Evolutionary conservation across 30 jellyfish, hydroid and myxozoan species (phyloP), one percentile per base, ranked within the genome.

Genomic region (Turritopsis rubra): DNA sequence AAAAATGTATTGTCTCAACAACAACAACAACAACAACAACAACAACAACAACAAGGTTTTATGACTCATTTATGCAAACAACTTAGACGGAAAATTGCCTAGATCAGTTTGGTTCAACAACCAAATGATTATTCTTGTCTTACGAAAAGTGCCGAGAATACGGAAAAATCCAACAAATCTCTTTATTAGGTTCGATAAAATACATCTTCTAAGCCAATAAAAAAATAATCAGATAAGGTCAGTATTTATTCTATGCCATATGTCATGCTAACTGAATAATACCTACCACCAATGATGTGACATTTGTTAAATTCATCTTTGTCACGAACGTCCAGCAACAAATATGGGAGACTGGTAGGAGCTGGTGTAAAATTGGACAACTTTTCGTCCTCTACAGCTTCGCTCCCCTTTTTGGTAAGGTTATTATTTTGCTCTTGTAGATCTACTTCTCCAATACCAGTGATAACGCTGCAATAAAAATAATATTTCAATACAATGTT

Each of bases 211-310:
- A n/a, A 22, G 77, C 30, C 31, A 68, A 68, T 9, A 68, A 1
- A 9, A 23, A 22, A 75, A 75, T 9, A 75, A 9, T n/a, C 21
- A 25, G 28, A 68, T 68, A 22, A 3, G 5, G 9, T 3, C 77
- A 22, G 31, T 16, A 16, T 68, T 68, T 68, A 68, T 60, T 60
- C 18, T 60, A 60, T 60, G n/a, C n/a, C n/a, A 60, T 60, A n/a
- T n/a, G n/a, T n/a, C n/a, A n/a, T n/a, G n/a, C n/a, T n/a, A n/a
- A n/a, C n/a, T n/a, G n/a, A n/a, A n/a, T n/a, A 41, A 41, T 3
- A 41, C 24, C 28, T 84, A 94, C 99, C 99, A 79, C 99, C 99
- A 68, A 94, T 94, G 73, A 94, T 86, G 52, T 94, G 99, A 75
- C 99, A 89, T 74, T 79, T 85, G 71, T 94, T 90, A 75, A 41